Base-by-base conservation (phyloP, 2,797 vertebrate species). In the Poecilia gillii region DNA sequence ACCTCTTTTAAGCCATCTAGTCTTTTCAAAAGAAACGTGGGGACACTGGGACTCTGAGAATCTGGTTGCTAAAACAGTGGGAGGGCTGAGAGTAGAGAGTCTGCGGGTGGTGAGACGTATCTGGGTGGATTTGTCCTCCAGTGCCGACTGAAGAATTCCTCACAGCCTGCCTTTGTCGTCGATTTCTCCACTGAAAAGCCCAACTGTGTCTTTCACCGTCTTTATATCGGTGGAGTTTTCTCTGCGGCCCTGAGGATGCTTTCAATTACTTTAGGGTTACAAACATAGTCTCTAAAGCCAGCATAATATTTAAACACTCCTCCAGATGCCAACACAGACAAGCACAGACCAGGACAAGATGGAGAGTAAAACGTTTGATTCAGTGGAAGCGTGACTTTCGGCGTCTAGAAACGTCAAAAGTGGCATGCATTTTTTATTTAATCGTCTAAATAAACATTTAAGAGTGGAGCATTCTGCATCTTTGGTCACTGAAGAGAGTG, bases 1-100 rank as follows among this genome's bases (percentile, higher is more conserved):
- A 86, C 78, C 76, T 85, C 23, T 74, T 68, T 68, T 25, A 41
- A 68, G 64, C 68, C 0, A 45, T 71, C 68, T 28, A 7, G 68
- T 71, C 68, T 45, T 45, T 45, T 70, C 70, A 36, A 9, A 76
- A 62, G 77, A 59, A 57, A 87, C 76, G 82, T 85, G 82, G 88
- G 83, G 75, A 87, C 87, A 12, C 28, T 46, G 7, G 39, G 87
- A 66, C 86, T 81, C 79, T 70, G 4, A 73, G 74, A 81, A 81
- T 83, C 79, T 73, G 68, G 43, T 83, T 20, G 53, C n/a, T 2
- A 62, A 81, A 76, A 70, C 39, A 11, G 53, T 8, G 36, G 73
- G 74, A 39, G 76, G 62, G 53, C 36, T 79, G 66, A 77, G 73
- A 86, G 64, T 39, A 64, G 39, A 75, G 53, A 73, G 9, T 2